Evolutionary conservation across 2,888 invertebrate genomes (phyloP), one percentile per base, ranked within the genome.

Genomic region (Patella depressa): DNA sequence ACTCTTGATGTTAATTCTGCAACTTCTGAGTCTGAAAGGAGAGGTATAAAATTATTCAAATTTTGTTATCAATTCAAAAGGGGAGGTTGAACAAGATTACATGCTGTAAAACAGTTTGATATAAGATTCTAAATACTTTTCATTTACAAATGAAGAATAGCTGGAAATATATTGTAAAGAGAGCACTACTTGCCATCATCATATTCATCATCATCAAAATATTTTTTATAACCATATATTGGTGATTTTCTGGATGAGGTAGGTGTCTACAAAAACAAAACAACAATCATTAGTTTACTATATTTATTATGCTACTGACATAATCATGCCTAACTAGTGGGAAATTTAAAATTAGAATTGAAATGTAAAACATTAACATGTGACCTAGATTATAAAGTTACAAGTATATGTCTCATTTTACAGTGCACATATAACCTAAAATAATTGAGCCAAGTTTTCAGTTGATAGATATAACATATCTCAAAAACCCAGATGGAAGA

Each of bases 11-110:
- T 87, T 78, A 88, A 76, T 19, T 82, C 87, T 57, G 87, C 87
- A 29, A 89, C 89, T 77, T 89, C 89, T 54, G 79, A 81, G 84
- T 88, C 88, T 88, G 79, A 19, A 74, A 75, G 14, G 72, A 74
- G n/a, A 71, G 45, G 7, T 9, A 45, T 45, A 45, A 45, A 9
- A 45, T 7, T 45, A 45, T 7, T 45, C 0, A 45, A 45, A 9
- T 45, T 45, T 45, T 45, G 7, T 0, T 45, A 45, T 45, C 9
- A 45, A 45, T 9, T 45, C 45, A 45, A 45, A 1, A 45, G 45
- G 9, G 7, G 45, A 45, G 9, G 45, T 9, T 45, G 45, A 45
- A 45, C 7, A 45, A 45, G 0, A 45, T 45, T 45, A 45, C 45
- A 45, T 45, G 45, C 45, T 45, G 45, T 45, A 45, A 45, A 9